Conservation (phyloP, 2,113 vertebrate genomes). For the Atractosteus spatula region DNA sequence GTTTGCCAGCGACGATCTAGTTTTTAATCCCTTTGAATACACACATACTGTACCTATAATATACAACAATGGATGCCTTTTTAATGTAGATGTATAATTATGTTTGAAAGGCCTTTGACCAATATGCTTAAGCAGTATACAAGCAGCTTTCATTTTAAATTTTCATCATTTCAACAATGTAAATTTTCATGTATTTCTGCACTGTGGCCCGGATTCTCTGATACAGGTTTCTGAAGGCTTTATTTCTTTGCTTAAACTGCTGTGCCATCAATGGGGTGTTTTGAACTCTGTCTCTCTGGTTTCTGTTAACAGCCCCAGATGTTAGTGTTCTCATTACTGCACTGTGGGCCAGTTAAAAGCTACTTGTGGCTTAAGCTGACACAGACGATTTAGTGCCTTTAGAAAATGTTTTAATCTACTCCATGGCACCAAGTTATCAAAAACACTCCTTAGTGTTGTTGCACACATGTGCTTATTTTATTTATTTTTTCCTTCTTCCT, state of each 20-base stretch:
- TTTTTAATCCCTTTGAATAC: no score
- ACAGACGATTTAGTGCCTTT: conserved; percentile 32
- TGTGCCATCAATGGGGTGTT: conserved; percentile 17
- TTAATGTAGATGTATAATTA: no score
- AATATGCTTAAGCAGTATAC: no score
- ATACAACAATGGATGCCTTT: no score
- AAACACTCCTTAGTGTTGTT: not conserved
- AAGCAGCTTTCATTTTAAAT: no score
- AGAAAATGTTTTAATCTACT: conserved; percentile 31
- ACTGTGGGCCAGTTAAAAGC: conserved; percentile 25
- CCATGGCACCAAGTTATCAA: not conserved
- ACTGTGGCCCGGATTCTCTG: not conserved
- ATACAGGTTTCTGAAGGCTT: no score
- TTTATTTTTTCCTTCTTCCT: not conserved
- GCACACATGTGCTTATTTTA: not conserved
- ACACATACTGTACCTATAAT: no score
- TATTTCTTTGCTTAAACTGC: conserved; percentile 19
- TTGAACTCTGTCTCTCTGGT: conserved; percentile 12
- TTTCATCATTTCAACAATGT: no score
- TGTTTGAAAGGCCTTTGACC: no score
- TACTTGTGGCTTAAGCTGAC: conserved; percentile 18
- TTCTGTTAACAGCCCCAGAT: conserved; percentile 26
- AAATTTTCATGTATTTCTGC: not conserved
- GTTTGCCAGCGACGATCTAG: no score
- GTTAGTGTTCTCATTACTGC: conserved; percentile 7